Evolutionary conservation across 2,113 vertebrate genomes (phyloP).

Genomic region (Salvelinus alpinus): DNA sequence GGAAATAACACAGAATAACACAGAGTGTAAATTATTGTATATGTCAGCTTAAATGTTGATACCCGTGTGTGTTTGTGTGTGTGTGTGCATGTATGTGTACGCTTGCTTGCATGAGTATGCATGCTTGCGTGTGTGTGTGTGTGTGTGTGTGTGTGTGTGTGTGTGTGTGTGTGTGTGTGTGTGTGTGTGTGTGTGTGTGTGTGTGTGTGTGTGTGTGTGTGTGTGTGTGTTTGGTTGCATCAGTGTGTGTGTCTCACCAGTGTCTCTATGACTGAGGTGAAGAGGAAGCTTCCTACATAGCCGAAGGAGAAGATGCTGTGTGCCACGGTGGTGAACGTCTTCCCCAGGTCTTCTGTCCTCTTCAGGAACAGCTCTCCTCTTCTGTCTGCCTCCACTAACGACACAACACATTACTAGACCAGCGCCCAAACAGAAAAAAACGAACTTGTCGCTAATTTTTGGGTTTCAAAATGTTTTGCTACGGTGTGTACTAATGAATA

Average conservation of each 20-base stretch:
- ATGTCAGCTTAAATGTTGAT: neutral
- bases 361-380: conserved; percentile 71
- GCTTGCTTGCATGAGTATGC: too few species aligned
- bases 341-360: conserved; percentile 73
- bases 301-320: conserved; percentile 77
- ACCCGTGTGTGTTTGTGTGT: neutral
- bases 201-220: neutral
- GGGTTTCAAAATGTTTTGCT: too few species aligned
- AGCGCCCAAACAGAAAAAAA: neutral
- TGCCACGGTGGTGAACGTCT: conserved; percentile 68
- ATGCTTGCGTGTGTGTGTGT: neutral
- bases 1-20: neutral
- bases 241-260: conserved; percentile 49
- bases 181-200: neutral
- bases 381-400: conserved; percentile 68
- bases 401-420: neutral
- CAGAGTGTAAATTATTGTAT: neutral
- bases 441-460: too few species aligned
- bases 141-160: neutral
- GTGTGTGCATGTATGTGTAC: too few species aligned
- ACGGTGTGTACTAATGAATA: too few species aligned
- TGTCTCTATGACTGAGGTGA: conserved; percentile 78
- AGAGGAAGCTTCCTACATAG: conserved; percentile 77
- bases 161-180: neutral
- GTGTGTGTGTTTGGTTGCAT: conserved; percentile 12